Base-by-base conservation (phyloP, 2,888 invertebrate species). In the Zaprionus bogoriensis region DNA sequence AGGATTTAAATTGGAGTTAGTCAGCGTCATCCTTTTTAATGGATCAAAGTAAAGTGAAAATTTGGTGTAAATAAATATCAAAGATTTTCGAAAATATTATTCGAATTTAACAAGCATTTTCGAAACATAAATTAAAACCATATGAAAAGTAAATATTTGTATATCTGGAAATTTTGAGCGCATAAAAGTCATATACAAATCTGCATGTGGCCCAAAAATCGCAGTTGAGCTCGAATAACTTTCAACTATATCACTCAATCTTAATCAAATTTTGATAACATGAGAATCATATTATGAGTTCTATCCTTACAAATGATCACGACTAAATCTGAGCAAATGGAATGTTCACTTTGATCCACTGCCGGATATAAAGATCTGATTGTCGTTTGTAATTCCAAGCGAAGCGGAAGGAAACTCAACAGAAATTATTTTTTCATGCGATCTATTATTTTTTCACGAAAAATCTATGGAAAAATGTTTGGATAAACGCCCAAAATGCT, bases 331-430 rank as follows among this genome's bases (percentile, higher is more conserved):
- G 7, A 3, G 12, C 3, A 17, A 17, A 7, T 32, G 32, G 14
- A 10, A 30, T 30, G 5, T 10, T 4, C 14, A 14, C 12, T 6
- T n/a, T n/a, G n/a, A 12, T 30, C 30, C 6, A 2, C 1, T 4
- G 7, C 14, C 32, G 32, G 17, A 36, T 3, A 17, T 17, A 36
- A 7, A 36, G n/a, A 36, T 48, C 14, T 19, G 19, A 38, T 55
- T 47, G 39, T 19, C 46, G 78, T 66, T 63, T 80, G 80, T 67
- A 84, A 80, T 80, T 81, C 65, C 74, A 80, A 66, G 65, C 81
- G 46, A 66, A 84, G 50, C 84, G 80, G 80, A 80, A 84, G 81
- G 78, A 80, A 77, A 75, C 77, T 62, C 22, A 39, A 66, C 41
- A 61, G 41, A 51, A 72, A 53, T 55, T 36, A n/a, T 23, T 45